These are phyloP conservation scores for Lagenorhynchus albirostris DNA, from an alignment of 2,113 vertebrate genomes.

Conservation along the genomic window DNA sequence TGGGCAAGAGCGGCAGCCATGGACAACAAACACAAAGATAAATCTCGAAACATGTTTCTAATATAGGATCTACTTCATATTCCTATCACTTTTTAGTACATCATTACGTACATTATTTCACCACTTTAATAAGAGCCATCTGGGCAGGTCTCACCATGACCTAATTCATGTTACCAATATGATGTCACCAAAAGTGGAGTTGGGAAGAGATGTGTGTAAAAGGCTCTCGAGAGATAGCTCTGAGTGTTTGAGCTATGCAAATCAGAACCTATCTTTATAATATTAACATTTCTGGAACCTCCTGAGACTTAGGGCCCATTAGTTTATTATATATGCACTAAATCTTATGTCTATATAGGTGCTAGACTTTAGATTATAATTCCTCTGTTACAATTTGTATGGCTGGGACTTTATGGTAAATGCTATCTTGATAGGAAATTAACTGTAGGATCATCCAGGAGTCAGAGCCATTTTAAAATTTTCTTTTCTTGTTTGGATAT, in stretches of 20 bases:
- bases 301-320: not conserved
- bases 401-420: not conserved
- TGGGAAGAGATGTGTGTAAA: not conserved
- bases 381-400: not conserved
- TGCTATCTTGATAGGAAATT: constrained; percentile 3
- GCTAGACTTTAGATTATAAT: not conserved
- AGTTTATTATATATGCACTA: not conserved
- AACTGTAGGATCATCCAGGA: not conserved
- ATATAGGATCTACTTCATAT: not conserved
- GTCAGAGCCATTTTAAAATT: not conserved
- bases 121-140: not conserved
- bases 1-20: not conserved
- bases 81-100: not conserved
- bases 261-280: not conserved
- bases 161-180: not conserved
- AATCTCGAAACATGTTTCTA: not conserved
- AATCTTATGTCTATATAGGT: not conserved
- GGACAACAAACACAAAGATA: not conserved
- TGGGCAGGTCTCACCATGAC: not conserved
- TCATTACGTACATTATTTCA: not conserved
- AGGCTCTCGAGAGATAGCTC: not conserved
- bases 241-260: not conserved
- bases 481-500: not conserved
- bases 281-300: not conserved
- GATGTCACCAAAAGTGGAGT: not conserved